A percentile compares a stretch with the other conserved stretches of the same genome.
Conservation (phyloP, 2,888 invertebrate genomes). For the Ptycholaimellus sp. region DNA sequence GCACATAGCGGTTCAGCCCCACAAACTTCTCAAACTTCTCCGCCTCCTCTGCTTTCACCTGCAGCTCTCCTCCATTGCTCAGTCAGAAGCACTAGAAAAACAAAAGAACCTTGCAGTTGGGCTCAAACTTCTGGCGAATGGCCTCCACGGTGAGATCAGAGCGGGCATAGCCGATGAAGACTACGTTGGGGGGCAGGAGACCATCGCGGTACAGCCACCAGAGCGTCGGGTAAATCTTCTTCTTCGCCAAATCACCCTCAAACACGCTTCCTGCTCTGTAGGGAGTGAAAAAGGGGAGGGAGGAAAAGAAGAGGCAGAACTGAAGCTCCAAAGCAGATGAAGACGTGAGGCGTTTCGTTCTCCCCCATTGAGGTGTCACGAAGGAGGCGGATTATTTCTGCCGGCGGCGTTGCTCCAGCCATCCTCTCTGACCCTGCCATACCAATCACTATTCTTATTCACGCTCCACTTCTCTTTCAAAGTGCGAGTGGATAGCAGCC, state of each 20-base stretch:
- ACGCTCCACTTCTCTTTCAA: too few species aligned
- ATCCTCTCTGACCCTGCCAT: too few species aligned
- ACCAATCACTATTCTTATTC: too few species aligned
- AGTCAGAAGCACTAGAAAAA: too few species aligned
- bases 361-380: too few species aligned
- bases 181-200: slow-evolving; percentile 58
- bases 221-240: slow-evolving; percentile 93
- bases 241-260: slow-evolving; percentile 79
- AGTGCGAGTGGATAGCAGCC: too few species aligned
- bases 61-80: slow-evolving; percentile 1
- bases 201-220: slow-evolving; percentile 78
- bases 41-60: slow-evolving; percentile 46
- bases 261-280: slow-evolving; percentile 9
- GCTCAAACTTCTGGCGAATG: slow-evolving; percentile 47
- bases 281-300: too few species aligned
- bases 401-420: too few species aligned
- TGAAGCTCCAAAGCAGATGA: slow-evolving; percentile 56
- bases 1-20: slow-evolving; percentile 53
- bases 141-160: slow-evolving; percentile 49
- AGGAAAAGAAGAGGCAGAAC: slow-evolving; percentile 33
- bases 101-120: slow-evolving; percentile 54
- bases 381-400: too few species aligned
- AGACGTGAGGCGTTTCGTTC: slow-evolving; percentile 36
- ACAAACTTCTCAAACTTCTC: slow-evolving; percentile 54
- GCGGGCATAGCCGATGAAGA: slow-evolving; percentile 80